Percentiles rank a stretch among this genome's conserved stretches.
These are phyloP conservation scores for Manis javanica DNA, from an alignment of 2,797 vertebrate species.

Conservation along the genomic window DNA sequence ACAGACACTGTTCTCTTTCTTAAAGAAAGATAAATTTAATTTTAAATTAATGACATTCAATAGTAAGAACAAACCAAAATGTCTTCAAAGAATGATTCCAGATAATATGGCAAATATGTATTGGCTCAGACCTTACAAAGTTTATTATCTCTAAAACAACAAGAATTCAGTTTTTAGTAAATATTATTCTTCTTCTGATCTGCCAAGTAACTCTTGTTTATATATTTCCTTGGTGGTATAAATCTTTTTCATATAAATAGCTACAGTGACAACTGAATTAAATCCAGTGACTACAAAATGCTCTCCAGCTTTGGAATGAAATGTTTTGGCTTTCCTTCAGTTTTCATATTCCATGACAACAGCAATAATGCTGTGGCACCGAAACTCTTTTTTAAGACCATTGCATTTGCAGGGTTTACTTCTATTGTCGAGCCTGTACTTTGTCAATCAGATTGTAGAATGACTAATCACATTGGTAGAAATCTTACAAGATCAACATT, in stretches of 20 bases:
- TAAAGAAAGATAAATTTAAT: not conserved
- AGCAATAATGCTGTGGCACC: not conserved
- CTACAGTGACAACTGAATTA: slow-evolving; percentile 58
- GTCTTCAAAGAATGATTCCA: not conserved
- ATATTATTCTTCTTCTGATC: slow-evolving; percentile 10
- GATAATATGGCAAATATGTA: not conserved
- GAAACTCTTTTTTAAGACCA: not conserved
- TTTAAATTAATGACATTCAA: not conserved
- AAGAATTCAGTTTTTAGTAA: slow-evolving; percentile 37
- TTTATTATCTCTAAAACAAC: not conserved
- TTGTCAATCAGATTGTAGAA: slow-evolving; percentile 24
- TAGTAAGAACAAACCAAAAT: not conserved
- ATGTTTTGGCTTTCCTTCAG: not conserved
- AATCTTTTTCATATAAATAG: slow-evolving; percentile 26
- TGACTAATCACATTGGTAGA: not conserved
- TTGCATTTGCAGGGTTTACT: slow-evolving; percentile 1
- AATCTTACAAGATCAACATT: not conserved
- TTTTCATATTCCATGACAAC: not conserved
- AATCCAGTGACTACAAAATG: slow-evolving; percentile 41
- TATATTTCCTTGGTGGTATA: slow-evolving; percentile 37
- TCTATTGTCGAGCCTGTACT: not conserved
- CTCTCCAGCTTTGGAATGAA: slow-evolving; percentile 42
- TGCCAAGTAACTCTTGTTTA: slow-evolving; percentile 31
- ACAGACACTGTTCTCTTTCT: not conserved
- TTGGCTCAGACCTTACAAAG: not conserved